Conservation (phyloP, 2,888 invertebrate genomes). For the Carabus problematicus region DNA sequence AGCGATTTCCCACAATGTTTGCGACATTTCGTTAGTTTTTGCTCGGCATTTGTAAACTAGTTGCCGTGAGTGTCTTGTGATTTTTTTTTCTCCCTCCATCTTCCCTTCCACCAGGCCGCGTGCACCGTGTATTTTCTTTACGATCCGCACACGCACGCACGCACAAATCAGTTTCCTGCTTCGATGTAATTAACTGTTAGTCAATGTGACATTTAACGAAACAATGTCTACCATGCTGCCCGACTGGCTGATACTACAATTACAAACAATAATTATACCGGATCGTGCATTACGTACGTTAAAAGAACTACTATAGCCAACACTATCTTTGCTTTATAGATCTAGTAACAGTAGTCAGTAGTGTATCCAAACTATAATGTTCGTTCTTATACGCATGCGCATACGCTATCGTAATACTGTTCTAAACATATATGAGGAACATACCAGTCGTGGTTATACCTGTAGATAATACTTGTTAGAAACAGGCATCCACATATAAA, state of each 20-base stretch:
- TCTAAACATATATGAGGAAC: no score
- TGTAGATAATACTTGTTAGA: no score
- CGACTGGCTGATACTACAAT: conserved; percentile 35
- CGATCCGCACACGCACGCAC: not conserved
- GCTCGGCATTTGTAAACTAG: conserved; percentile 32
- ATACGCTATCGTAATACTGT: no score
- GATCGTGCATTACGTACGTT: not conserved
- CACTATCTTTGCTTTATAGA: not conserved
- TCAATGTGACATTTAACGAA: conserved; percentile 40
- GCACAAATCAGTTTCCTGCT: conserved; percentile 40
- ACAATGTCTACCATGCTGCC: conserved; percentile 40
- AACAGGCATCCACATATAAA: no score
- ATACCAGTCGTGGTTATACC: no score
- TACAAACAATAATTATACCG: conserved; percentile 21
- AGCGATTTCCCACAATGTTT: conserved; percentile 30
- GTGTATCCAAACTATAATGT: no score
- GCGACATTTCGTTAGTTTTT: conserved; percentile 23
- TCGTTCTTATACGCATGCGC: not conserved
- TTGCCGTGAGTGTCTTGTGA: conserved; percentile 10
- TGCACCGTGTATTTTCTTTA: no score
- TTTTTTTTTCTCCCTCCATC: not conserved
- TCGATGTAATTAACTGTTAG: conserved; percentile 24
- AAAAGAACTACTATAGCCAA: not conserved
- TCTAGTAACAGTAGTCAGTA: no score
- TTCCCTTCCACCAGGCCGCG: not conserved